phyloP scores from a whole-genome alignment of 2,113 vertebrate species.

The Catharus bicknelli region DNA sequence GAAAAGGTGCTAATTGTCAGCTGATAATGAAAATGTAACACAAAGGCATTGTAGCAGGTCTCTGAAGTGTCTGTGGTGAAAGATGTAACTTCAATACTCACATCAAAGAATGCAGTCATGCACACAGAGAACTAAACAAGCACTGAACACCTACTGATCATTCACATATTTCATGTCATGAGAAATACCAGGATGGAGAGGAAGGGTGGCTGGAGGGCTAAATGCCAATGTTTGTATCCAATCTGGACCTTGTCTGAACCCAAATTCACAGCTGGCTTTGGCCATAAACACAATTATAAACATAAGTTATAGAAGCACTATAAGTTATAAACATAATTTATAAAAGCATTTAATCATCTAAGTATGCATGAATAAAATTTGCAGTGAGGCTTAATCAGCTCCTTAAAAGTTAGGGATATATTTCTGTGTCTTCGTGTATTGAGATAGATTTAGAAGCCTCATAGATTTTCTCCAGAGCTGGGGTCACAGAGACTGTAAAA shows the following conservation, averaged over 20 bases:
- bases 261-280: not conserved
- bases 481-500: not conserved
- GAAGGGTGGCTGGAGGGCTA: not conserved
- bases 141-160: not conserved
- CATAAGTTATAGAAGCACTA: not conserved
- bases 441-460: not conserved
- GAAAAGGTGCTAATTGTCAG: not conserved
- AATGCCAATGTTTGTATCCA: rapidly evolving
- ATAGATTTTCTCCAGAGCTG: not conserved
- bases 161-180: not conserved
- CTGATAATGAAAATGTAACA: not conserved
- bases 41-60: not conserved
- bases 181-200: not conserved
- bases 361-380: not conserved
- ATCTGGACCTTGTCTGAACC: not conserved
- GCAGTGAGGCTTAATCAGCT: not conserved
- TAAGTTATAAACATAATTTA: not conserved
- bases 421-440: not conserved
- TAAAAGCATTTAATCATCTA: not conserved
- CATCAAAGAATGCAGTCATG: not conserved
- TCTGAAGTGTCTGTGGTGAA: not conserved
- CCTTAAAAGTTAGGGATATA: not conserved
- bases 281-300: not conserved
- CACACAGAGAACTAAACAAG: not conserved
- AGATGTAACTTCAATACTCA: not conserved